Evolutionary conservation across 2,888 invertebrate species (phyloP).

Genomic region (Lasioglossum pauxillum): DNA sequence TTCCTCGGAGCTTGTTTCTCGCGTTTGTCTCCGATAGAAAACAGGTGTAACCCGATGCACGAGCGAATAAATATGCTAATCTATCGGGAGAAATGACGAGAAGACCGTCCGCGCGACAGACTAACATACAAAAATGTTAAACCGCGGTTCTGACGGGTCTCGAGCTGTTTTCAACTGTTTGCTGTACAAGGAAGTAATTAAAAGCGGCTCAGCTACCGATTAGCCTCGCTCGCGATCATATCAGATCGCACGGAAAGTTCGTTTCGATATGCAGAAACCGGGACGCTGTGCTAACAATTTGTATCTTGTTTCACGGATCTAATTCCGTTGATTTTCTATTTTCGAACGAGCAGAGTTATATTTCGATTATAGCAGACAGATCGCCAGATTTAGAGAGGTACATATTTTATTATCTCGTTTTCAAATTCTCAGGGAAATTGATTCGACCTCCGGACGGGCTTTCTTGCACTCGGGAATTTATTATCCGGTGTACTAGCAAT

Average conservation of each 20-base stretch:
- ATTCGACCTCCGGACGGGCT: background rate
- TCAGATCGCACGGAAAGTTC: background rate
- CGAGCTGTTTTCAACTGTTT: background rate
- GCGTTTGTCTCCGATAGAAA: slow-evolving; percentile 15
- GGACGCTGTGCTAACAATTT: background rate
- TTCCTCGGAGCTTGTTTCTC: background rate
- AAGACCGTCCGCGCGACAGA: slow-evolving; percentile 19
- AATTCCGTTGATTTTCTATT: background rate
- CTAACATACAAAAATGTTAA: slow-evolving; percentile 38
- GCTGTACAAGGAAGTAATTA: background rate
- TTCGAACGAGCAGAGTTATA: background rate
- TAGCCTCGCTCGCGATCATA: background rate
- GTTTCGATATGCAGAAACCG: background rate
- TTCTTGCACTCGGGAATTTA: background rate
- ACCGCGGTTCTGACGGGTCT: background rate
- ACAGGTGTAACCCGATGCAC: background rate
- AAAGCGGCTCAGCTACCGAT: background rate
- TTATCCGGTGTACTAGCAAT: background rate
- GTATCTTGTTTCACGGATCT: background rate
- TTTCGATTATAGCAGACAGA: background rate
- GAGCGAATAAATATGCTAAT: slow-evolving; percentile 52
- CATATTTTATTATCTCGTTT: background rate
- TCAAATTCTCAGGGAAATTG: background rate
- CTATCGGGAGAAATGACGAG: slow-evolving; percentile 18
- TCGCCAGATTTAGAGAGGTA: background rate